Conservation (phyloP, 1,140 invertebrate species). For the Brachystomella parvula region DNA sequence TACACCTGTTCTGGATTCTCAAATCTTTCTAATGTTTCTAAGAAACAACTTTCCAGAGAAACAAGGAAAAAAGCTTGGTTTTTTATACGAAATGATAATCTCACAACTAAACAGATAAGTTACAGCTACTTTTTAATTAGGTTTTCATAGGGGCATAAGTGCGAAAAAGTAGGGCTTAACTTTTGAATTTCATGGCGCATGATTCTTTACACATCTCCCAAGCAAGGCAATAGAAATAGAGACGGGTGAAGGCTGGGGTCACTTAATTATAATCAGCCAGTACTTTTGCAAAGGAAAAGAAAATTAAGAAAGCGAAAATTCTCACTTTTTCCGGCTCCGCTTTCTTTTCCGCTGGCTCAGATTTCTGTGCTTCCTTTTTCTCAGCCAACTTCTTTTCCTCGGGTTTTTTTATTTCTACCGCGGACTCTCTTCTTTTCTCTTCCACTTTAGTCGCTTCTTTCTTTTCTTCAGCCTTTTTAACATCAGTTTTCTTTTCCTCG, state of each 20-base stretch:
- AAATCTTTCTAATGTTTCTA: neutral
- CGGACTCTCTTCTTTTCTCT: conserved; percentile 44
- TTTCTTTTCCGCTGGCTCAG: conserved; percentile 26
- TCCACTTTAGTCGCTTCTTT: conserved; percentile 43
- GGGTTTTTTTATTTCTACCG: conserved; percentile 37
- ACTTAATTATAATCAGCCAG: neutral
- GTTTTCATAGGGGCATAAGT: too few species aligned
- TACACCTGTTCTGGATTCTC: neutral
- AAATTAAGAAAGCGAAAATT: neutral
- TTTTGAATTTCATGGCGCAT: too few species aligned
- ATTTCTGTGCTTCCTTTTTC: conserved; percentile 31
- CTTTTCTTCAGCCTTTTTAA: conserved; percentile 34
- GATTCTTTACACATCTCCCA: too few species aligned
- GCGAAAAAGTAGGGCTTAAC: too few species aligned
- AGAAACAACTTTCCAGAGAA: too few species aligned
- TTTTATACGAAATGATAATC: too few species aligned
- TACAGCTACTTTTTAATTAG: too few species aligned
- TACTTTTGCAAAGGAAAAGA: neutral
- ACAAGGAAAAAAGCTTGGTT: too few species aligned
- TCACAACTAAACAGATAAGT: too few species aligned
- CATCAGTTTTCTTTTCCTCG: conserved; percentile 25
- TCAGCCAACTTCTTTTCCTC: conserved; percentile 41
- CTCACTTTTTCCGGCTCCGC: conserved; percentile 21
- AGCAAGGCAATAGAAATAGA: too few species aligned
- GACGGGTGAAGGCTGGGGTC: too few species aligned